Conservation (phyloP, 2,797 vertebrate species). For the Malurus splendens region DNA sequence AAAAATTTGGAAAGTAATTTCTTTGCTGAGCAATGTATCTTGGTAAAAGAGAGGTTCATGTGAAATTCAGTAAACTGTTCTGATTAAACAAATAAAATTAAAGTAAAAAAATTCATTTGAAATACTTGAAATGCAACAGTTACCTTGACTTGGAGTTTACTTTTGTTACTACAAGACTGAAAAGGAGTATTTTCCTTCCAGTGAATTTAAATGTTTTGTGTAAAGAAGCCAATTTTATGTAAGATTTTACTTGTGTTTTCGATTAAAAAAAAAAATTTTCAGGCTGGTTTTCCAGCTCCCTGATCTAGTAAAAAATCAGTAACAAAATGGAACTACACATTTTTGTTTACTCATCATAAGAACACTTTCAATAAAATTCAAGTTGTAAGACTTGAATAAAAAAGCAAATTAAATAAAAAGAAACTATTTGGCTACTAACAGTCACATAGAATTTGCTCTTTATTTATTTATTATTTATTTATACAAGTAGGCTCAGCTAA, state of each 20-base stretch:
- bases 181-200: neutral
- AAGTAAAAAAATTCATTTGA: neutral
- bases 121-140: neutral
- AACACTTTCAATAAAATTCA: neutral
- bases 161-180: neutral
- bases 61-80: neutral
- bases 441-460: neutral
- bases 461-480: no score
- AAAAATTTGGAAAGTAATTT: neutral
- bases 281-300: neutral
- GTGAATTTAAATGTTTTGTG: neutral
- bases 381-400: neutral
- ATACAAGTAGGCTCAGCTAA: neutral
- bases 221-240: neutral
- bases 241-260: neutral
- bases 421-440: neutral
- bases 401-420: neutral
- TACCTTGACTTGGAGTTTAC: neutral
- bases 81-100: neutral
- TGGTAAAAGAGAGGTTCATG: neutral
- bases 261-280: neutral
- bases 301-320: neutral
- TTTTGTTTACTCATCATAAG: neutral
- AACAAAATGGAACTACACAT: neutral
- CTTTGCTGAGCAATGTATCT: neutral